phyloP scores from a whole-genome alignment of 2,113 vertebrate genomes.

The Corythaixoides concolor region DNA sequence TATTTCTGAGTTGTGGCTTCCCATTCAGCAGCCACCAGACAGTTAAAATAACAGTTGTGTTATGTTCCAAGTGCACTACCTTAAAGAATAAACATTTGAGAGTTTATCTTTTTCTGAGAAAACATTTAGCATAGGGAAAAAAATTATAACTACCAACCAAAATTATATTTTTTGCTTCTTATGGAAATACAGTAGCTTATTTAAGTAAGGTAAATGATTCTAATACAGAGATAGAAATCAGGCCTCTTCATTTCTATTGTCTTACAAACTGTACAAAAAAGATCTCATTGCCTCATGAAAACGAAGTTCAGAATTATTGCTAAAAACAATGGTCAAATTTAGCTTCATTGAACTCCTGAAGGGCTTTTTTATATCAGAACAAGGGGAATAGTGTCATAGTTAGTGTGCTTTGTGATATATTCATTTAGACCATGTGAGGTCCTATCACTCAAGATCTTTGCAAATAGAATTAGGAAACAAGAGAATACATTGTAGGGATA shows the following conservation, averaged over 20 bases:
- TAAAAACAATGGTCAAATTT: neutral
- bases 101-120: neutral
- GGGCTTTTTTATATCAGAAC: neutral
- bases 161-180: neutral
- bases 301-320: neutral
- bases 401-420: neutral
- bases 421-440: neutral
- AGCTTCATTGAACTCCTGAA: neutral
- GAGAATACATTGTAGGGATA: neutral
- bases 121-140: neutral
- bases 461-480: neutral
- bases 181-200: neutral
- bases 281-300: neutral
- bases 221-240: neutral
- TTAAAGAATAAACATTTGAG: neutral
- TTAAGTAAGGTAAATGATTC: neutral
- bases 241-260: neutral
- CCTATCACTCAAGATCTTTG: neutral
- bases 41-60: neutral
- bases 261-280: neutral
- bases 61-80: neutral
- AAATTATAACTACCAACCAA: neutral
- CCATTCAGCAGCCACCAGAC: neutral
- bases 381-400: rapidly evolving
- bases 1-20: neutral